Conservation (phyloP, 2,888 invertebrate species). For the Diarsia brunnea region DNA sequence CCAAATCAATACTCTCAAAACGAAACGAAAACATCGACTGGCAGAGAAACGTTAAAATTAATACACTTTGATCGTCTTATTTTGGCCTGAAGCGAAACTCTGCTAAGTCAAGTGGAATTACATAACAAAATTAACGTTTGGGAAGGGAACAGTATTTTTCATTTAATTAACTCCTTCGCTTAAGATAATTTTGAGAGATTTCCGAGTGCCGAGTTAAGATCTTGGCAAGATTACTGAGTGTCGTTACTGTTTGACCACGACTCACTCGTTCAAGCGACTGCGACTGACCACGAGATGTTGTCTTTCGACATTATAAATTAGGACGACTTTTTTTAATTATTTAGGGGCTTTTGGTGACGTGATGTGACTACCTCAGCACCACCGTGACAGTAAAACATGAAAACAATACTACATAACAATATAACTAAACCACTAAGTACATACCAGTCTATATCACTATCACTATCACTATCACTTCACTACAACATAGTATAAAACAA, state of each 20-base stretch:
- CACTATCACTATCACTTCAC: no score
- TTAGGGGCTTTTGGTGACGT: no score
- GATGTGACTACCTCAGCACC: no score
- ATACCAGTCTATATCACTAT: no score
- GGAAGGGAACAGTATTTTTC: slow-evolving; percentile 26
- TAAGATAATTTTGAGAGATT: slow-evolving; percentile 30
- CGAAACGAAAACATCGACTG: slow-evolving; percentile 5
- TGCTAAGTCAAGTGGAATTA: slow-evolving; percentile 25
- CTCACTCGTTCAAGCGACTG: background rate
- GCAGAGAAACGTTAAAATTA: slow-evolving; percentile 3
- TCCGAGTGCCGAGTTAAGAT: slow-evolving; percentile 4
- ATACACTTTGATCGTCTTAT: slow-evolving; percentile 10
- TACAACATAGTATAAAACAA: no score
- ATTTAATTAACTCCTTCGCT: slow-evolving; percentile 44
- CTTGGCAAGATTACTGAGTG: slow-evolving; percentile 12
- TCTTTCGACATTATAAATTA: no score
- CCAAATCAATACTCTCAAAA: slow-evolving; percentile 8
- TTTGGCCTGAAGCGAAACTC: slow-evolving; percentile 24
- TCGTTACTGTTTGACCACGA: background rate
- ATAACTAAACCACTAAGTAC: no score
- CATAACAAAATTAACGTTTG: slow-evolving; percentile 14
- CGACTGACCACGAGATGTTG: no score
- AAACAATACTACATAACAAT: no score
- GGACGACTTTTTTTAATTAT: no score
- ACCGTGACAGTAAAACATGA: no score